phyloP scores from a whole-genome alignment of 2,797 vertebrate species.

The Masticophis lateralis region DNA sequence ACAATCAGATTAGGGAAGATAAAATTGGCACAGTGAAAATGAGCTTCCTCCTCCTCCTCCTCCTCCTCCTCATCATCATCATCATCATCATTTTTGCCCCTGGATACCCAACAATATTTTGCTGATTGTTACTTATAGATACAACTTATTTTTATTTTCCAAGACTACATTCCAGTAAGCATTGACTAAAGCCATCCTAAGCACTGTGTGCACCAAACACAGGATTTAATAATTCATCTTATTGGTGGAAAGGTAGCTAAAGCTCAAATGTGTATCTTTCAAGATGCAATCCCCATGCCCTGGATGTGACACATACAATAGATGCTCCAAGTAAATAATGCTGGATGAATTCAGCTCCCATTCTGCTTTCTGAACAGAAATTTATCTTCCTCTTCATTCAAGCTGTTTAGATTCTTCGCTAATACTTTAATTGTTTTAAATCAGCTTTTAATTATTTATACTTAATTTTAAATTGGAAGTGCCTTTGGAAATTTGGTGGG shows the following conservation, averaged over 20 bases:
- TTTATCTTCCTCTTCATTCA: not conserved
- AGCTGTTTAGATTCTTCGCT: not conserved
- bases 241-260: not conserved
- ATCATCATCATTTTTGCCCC: not conserved
- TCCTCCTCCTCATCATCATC: not conserved
- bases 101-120: not conserved
- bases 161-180: not conserved
- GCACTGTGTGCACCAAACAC: not conserved
- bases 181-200: not conserved
- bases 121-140: not conserved
- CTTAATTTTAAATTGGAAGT: not conserved
- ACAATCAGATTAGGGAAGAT: not conserved
- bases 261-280: not conserved
- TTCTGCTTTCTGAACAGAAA: not conserved
- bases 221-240: not conserved
- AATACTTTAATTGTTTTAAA: not conserved
- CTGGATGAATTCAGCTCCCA: not conserved
- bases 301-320: not conserved
- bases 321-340: not conserved
- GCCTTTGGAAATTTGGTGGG: not conserved
- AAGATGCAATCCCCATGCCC: not conserved
- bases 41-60: not conserved
- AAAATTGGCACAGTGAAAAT: not conserved
- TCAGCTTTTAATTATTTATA: not conserved
- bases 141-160: not conserved